These are phyloP conservation scores for Brachionus koreanus DNA, from an alignment of 1,140 invertebrate genomes.

Conservation along the genomic window DNA sequence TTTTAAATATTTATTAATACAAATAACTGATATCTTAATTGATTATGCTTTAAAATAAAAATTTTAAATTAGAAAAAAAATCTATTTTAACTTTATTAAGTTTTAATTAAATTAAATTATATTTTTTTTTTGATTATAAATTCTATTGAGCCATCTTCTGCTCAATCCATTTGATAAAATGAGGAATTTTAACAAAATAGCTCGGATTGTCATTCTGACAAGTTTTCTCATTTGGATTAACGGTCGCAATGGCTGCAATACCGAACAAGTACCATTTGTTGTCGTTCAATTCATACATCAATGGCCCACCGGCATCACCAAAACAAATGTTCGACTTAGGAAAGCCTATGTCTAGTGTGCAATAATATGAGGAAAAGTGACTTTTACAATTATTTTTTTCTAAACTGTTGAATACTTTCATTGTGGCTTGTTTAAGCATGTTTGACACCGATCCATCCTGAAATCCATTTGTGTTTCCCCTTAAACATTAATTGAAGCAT, in stretches of 20 bases:
- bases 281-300: background rate
- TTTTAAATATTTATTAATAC: no score
- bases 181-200: constrained; percentile 3
- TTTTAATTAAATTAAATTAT: no score
- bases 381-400: background rate
- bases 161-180: background rate
- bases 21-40: no score
- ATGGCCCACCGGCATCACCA: background rate
- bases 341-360: background rate
- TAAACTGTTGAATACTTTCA: background rate
- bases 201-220: background rate
- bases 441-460: background rate
- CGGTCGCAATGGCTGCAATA: background rate
- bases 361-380: background rate
- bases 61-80: no score
- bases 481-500: background rate
- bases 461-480: background rate
- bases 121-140: no score
- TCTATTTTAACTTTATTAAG: no score
- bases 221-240: background rate
- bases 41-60: no score
- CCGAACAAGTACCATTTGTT: constrained; percentile 25
- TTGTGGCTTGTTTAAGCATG: background rate
- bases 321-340: background rate
- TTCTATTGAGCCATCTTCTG: background rate